Base-by-base conservation (phyloP, 2,797 vertebrate genomes). In the Hybognathus amarus region DNA sequence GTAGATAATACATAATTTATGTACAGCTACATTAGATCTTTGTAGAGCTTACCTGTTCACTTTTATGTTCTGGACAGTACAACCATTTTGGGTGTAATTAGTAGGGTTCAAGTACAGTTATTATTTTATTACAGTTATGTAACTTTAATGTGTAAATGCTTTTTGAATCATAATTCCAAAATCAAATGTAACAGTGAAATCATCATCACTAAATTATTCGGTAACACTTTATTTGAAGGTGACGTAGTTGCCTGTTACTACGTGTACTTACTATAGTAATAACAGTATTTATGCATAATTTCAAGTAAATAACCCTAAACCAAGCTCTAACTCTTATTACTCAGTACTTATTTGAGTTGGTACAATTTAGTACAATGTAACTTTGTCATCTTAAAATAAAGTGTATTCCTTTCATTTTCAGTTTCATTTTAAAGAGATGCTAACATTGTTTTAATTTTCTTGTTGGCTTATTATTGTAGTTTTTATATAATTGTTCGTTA, bases 401-500 rank as follows among this genome's bases (percentile, higher is more conserved):
- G 4, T 59, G 10, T 24, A 59, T 71, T 33, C 18, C 18, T 80
- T 80, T 24, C 1, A 2, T 68, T 38, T 68, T 69, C n/a, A 42
- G 24, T 22, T 54, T 56, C 20, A 17, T 75, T 56, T 54, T 7
- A 59, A 71, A 47, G 15, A 71, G 12, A 59, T 8, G 42, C 40
- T 76, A 59, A 61, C n/a, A 27, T 52, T 7, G 0, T 33, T 45
- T 61, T 5, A 22, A 24, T 71, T 63, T 18, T n/a, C 78, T 27
- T 45, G 64, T 74, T 15, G 1, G 45, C 54, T 73, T 66, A 11
- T 73, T 73, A 17, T 52, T 64, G 70, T 75, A 82, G 59, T 68
- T 77, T 54, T 82, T 76, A 75, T 47, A 82, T 30, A 24, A 45
- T 68, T n/a, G 61, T 83, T 77, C 59, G 81, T 63, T 61, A 24